Percentiles rank a stretch among this genome's conserved stretches.
Conservation (phyloP, 2,797 vertebrate genomes). For the Scolopax bukidnonensis region DNA sequence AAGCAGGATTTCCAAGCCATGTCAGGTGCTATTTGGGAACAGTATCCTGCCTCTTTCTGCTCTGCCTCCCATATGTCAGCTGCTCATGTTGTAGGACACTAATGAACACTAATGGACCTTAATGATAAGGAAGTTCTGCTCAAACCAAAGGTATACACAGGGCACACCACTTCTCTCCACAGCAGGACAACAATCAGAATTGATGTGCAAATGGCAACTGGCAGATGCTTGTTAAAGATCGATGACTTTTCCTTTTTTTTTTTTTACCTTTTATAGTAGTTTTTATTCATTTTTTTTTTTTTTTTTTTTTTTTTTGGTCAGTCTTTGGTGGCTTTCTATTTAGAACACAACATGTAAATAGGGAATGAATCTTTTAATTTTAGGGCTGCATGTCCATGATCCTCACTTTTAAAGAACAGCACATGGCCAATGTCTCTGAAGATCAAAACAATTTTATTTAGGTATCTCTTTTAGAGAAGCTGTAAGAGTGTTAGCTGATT, state of each 20-base stretch:
- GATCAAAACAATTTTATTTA: neutral
- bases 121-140: constrained; percentile 37
- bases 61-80: neutral
- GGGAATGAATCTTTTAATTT: neutral
- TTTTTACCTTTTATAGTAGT: neutral
- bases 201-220: neutral
- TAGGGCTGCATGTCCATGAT: neutral
- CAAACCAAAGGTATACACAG: neutral
- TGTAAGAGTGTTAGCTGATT: neutral
- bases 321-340: neutral
- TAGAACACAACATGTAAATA: neutral
- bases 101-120: constrained; percentile 39
- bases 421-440: neutral
- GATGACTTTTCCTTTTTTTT: neutral
- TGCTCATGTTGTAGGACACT: constrained; percentile 6
- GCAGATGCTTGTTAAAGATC: constrained; percentile 23
- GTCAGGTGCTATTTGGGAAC: neutral
- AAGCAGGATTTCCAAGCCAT: neutral
- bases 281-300: neutral
- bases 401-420: neutral
- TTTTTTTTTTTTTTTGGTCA: neutral
- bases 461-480: neutral
- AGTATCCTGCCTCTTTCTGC: neutral
- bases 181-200: constrained; percentile 3
- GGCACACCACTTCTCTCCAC: neutral